phyloP scores from a whole-genome alignment of 2,113 vertebrate species.

The Heptranchias perlo region DNA sequence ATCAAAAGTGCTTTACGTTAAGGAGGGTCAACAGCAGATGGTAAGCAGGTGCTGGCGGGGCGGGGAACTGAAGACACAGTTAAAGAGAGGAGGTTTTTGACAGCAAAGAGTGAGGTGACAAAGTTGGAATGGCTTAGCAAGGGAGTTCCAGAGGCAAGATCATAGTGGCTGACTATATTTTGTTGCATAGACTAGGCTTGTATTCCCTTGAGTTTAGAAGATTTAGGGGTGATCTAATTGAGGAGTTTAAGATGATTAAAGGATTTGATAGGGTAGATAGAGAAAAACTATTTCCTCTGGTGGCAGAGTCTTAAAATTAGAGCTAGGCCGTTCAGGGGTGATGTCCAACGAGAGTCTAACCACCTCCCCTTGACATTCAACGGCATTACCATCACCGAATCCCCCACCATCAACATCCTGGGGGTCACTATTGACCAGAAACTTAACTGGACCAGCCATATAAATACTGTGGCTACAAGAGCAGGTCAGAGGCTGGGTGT shows the following conservation, averaged over 20 bases:
- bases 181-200: not conserved
- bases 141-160: not conserved
- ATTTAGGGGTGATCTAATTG: not conserved
- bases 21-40: constrained; percentile 20
- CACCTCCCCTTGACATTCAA: too few relatives aligned
- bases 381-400: too few relatives aligned
- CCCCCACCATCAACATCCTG: too few relatives aligned
- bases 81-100: not conserved
- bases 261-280: not conserved
- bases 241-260: not conserved
- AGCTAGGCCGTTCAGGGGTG: not conserved
- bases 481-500: too few relatives aligned
- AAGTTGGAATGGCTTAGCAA: not conserved
- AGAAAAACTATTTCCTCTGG: not conserved
- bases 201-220: not conserved
- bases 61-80: not conserved
- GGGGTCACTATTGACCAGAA: too few relatives aligned
- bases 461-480: too few relatives aligned
- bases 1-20: not conserved
- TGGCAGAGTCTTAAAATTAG: not conserved
- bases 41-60: not conserved
- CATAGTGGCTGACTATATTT: not conserved
- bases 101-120: not conserved
- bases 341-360: too few relatives aligned
- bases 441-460: too few relatives aligned